These are phyloP conservation scores for Rhopalosiphum padi DNA, from an alignment of 1,140 invertebrate species.

Conservation along the genomic window DNA sequence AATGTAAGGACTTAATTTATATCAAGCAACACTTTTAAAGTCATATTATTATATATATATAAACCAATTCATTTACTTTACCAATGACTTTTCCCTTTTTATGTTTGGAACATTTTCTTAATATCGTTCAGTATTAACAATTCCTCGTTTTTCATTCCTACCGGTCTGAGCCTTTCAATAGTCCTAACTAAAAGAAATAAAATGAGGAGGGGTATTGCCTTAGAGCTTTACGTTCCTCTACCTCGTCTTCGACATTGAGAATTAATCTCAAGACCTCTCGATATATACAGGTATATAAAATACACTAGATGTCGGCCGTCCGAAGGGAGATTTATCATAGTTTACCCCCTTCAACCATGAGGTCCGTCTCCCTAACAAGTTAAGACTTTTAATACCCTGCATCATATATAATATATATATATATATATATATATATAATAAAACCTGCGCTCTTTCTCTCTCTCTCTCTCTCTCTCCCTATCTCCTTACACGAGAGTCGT, in stretches of 20 bases:
- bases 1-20: neutral
- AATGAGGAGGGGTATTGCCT: neutral
- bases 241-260: neutral
- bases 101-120: neutral
- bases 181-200: neutral
- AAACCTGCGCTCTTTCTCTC: neutral
- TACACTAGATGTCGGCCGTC: slow-evolving; percentile 21
- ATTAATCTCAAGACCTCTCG: slow-evolving; percentile 37
- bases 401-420: neutral
- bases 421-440: neutral
- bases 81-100: neutral
- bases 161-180: neutral
- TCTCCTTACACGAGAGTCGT: neutral
- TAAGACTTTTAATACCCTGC: slow-evolving; percentile 45
- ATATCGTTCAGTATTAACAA: neutral
- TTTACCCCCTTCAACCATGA: neutral
- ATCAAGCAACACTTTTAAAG: neutral
- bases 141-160: slow-evolving; percentile 1
- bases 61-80: neutral
- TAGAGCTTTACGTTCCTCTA: neutral
- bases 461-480: neutral
- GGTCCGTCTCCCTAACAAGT: slow-evolving; percentile 15
- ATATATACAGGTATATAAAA: neutral
- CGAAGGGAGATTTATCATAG: slow-evolving; percentile 54
- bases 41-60: neutral